Evolutionary conservation across 2,888 invertebrate genomes (phyloP), one percentile per base, ranked within the genome.

Genomic region (Oxystoma pomonae): DNA sequence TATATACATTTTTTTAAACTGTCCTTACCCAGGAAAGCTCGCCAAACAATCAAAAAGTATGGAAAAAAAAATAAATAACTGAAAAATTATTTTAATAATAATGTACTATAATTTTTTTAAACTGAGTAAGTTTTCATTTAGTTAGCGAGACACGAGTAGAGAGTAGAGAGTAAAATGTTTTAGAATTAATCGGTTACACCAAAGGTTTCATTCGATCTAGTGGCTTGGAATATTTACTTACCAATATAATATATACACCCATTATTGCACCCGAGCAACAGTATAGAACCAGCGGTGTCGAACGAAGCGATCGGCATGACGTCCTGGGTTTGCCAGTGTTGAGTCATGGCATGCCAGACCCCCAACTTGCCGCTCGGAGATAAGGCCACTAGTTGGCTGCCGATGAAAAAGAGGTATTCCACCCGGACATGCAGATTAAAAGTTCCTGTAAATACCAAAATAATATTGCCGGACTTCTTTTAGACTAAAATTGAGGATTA

Each of bases 281-380:
- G 83, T 78, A 98, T 97, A 0, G 96, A 96, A 0, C 98, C 98
- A 19, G 98, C 98, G 0, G 96, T 97, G 79, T 98, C 98, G 77
- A 96, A 96, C 0, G 97, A 96, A 7, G 96, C 90, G 63, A 98
- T 94, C 1, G 96, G 94, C 17, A 96, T 92, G 16, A 98, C 92
- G 80, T 98, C 97, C 78, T 97, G 96, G 53, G 95, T 91, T 83
- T 98, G 98, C 96, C 98, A 98, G 80, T 98, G 96, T 75, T 97
- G 96, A 0, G 97, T 96, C 90, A 97, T 97, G 0, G 97, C 94
- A 80, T 98, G 98, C 98, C 98, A 98, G n/a, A 98, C 98, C 1
- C 98, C 98, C 19, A 98, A 93, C 81, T 97, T 97, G 2, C 95
- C 95, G 5, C 89, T 89, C 1, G 91, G 89, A 55, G 96, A 96